These are phyloP conservation scores for Steinernema scapterisci DNA, from an alignment of 2,888 invertebrate species.

Conservation along the genomic window DNA sequence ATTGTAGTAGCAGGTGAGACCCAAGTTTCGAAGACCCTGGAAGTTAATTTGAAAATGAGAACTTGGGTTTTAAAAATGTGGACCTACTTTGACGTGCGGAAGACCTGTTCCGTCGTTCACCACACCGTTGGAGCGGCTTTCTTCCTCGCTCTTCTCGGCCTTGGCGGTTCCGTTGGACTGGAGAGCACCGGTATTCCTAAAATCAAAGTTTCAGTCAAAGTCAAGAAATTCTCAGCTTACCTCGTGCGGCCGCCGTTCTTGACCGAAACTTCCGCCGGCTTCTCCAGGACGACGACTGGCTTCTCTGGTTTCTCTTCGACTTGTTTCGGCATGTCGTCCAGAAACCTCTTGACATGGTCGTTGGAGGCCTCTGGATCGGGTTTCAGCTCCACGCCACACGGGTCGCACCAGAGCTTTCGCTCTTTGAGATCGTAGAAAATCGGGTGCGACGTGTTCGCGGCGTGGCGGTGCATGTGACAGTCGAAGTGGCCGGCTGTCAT, in stretches of 20 bases:
- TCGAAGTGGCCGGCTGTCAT: background rate
- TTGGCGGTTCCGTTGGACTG: too few relatives aligned
- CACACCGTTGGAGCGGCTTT: too few relatives aligned
- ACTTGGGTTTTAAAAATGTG: background rate
- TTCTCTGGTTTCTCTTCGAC: background rate
- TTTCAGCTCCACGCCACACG: background rate
- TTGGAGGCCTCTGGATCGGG: background rate
- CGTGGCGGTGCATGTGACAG: conserved; percentile 1
- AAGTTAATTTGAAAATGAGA: background rate
- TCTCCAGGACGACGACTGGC: background rate
- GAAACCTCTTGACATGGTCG: background rate
- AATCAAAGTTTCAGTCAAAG: too few relatives aligned
- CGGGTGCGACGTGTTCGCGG: background rate
- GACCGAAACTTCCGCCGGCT: background rate
- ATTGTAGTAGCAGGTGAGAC: conserved; percentile 65
- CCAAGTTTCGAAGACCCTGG: conserved; percentile 59
- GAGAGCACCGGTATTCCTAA: background rate
- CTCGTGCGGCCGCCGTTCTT: too few relatives aligned
- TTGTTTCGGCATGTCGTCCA: background rate
- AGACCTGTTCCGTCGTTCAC: background rate
- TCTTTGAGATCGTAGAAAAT: background rate
- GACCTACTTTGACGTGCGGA: conserved; percentile 5
- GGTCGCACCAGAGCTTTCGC: background rate
- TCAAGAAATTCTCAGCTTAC: too few relatives aligned
- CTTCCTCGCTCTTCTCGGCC: too few relatives aligned